These are phyloP conservation scores for Channa striata DNA, from an alignment of 2,797 vertebrate species.

Conservation along the genomic window DNA sequence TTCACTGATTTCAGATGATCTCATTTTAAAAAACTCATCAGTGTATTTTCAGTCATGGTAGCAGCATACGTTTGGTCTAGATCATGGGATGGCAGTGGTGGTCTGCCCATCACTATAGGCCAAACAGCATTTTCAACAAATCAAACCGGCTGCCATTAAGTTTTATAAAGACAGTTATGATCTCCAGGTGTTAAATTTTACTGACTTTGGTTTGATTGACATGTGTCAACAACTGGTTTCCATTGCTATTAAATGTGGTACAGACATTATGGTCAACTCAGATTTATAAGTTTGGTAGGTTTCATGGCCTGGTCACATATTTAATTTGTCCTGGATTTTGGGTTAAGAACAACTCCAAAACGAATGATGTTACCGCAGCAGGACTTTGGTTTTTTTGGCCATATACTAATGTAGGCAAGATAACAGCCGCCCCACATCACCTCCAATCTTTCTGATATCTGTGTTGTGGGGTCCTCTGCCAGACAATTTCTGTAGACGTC, in stretches of 20 bases:
- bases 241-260: constrained; percentile 9
- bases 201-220: not conserved
- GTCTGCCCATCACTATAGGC: too few species aligned
- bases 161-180: not conserved
- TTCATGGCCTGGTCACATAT: too few species aligned
- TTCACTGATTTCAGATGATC: not conserved
- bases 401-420: not conserved
- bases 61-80: not conserved
- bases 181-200: not conserved
- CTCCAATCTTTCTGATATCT: too few species aligned
- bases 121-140: not conserved
- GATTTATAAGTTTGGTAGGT: too few species aligned
- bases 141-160: not conserved
- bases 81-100: not conserved
- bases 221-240: not conserved
- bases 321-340: not conserved
- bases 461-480: too few species aligned
- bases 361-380: not conserved
- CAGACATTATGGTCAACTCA: not conserved
- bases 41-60: not conserved
- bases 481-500: too few species aligned
- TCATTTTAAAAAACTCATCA: not conserved
- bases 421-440: too few species aligned
- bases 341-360: not conserved
- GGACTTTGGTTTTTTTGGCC: not conserved